Conservation (phyloP, 2,797 vertebrate genomes). For the Cichlasoma orientale region DNA sequence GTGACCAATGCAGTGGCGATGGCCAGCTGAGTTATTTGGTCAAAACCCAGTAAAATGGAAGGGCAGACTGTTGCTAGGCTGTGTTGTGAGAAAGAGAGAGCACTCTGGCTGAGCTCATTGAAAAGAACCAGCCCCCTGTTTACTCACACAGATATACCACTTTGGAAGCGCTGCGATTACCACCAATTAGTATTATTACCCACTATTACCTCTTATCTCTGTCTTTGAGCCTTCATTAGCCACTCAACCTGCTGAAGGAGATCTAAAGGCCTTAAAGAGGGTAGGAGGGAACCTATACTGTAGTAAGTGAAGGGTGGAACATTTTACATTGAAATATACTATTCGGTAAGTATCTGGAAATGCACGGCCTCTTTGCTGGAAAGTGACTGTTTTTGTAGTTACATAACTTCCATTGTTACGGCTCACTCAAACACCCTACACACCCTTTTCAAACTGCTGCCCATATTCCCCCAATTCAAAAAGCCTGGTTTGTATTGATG, state of each 20-base stretch:
- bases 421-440: constrained; percentile 1
- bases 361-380: background rate
- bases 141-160: constrained; percentile 72
- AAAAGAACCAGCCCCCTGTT: constrained; percentile 74
- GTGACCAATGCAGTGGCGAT: constrained; percentile 67
- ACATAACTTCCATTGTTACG: background rate
- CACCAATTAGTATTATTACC: constrained; percentile 78
- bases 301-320: constrained; percentile 11
- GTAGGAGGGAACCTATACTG: background rate
- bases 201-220: constrained; percentile 61
- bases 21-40: constrained; percentile 79
- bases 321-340: constrained; percentile 21
- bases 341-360: background rate
- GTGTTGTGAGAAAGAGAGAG: constrained; percentile 66
- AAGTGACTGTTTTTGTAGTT: background rate
- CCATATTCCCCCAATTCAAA: background rate
- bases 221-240: constrained; percentile 58
- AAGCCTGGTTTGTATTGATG: background rate
- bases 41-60: constrained; percentile 75
- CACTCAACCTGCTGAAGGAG: constrained; percentile 48
- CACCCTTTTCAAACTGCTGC: background rate
- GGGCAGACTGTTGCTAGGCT: constrained; percentile 75
- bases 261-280: constrained; percentile 44
- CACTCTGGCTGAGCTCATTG: constrained; percentile 68
- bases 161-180: constrained; percentile 65